phyloP scores from a whole-genome alignment of 2,113 vertebrate species.

The Ia io region DNA sequence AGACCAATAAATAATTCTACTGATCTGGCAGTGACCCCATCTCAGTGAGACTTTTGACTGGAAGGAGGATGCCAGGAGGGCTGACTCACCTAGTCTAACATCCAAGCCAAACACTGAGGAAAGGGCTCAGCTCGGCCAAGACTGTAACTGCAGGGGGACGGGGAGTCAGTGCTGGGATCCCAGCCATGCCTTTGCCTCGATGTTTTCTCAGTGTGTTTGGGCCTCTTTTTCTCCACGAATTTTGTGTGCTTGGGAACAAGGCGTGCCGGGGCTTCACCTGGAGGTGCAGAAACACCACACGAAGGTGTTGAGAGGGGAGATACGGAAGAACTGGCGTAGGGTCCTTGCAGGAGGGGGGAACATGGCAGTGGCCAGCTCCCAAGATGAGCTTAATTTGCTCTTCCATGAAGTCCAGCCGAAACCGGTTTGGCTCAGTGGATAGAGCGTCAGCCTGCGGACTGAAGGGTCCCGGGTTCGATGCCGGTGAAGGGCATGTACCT shows the following conservation, averaged over 20 bases:
- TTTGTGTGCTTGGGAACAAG: not conserved
- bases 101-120: slow-evolving; percentile 53
- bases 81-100: slow-evolving; percentile 46
- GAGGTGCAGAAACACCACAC: not conserved
- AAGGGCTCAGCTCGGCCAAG: not conserved
- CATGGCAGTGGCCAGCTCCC: not conserved
- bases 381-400: not conserved
- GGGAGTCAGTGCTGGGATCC: not conserved
- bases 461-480: no score
- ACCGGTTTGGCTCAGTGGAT: no score
- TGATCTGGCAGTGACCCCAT: not conserved
- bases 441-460: no score
- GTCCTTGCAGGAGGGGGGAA: not conserved
- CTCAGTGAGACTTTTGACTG: slow-evolving; percentile 28
- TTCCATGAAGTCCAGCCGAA: not conserved
- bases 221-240: slow-evolving; percentile 26
- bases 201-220: not conserved
- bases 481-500: no score
- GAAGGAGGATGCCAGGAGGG: not conserved
- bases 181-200: not conserved
- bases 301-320: not conserved
- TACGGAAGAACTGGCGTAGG: not conserved
- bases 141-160: not conserved
- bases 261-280: not conserved
- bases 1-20: not conserved